Conservation (phyloP, 2,888 invertebrate genomes). For the Poecilobothrus nobilitatus region DNA sequence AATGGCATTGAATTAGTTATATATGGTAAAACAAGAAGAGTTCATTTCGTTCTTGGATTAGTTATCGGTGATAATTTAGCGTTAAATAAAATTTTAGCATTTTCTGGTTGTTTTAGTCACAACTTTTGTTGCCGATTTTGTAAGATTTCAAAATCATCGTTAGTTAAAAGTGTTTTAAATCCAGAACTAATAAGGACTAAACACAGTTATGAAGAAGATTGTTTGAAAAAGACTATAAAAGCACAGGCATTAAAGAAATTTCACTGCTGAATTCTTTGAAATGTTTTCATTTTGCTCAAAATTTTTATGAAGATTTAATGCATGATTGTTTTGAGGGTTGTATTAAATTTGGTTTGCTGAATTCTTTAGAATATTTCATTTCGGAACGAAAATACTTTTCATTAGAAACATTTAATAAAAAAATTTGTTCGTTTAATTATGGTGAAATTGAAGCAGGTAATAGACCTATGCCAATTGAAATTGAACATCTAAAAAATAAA, state of each 20-base stretch:
- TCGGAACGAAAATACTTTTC: background rate
- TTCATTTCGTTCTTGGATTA: constrained; percentile 1
- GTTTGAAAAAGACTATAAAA: background rate
- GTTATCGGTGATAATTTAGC: constrained; percentile 7
- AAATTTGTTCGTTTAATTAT: constrained; percentile 4
- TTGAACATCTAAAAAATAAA: background rate
- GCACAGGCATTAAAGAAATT: constrained; percentile 12
- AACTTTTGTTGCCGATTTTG: background rate
- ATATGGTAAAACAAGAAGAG: background rate
- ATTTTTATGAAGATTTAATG: constrained; percentile 11
- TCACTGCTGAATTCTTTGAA: constrained; percentile 6
- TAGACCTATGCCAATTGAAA: background rate
- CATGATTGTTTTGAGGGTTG: constrained; percentile 12
- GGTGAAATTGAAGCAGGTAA: background rate
- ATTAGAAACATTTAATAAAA: background rate
- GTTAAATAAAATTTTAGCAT: constrained; percentile 5
- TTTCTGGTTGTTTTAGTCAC: constrained; percentile 8
- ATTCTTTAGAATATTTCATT: constrained; percentile 3
- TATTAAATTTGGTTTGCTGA: constrained; percentile 11
- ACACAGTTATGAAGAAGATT: background rate
- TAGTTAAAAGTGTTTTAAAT: background rate
- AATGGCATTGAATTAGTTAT: background rate
- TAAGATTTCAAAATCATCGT: background rate
- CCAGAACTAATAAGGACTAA: background rate
- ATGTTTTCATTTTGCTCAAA: constrained; percentile 9